These are phyloP conservation scores for Mythimna vitellina DNA, from an alignment of 2,888 invertebrate genomes.

Conservation along the genomic window DNA sequence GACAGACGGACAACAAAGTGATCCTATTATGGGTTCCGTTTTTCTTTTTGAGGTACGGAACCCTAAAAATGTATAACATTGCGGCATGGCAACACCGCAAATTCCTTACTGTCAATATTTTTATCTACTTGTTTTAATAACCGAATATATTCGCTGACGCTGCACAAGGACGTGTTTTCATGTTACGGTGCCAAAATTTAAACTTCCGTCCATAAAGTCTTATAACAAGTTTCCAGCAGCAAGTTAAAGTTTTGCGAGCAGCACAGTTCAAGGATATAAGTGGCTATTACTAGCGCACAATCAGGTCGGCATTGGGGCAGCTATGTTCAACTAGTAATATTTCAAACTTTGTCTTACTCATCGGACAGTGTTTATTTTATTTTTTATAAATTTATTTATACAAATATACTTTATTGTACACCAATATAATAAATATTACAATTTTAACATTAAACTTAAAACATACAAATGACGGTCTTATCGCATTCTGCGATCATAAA, in stretches of 20 bases:
- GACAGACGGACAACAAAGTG: no score
- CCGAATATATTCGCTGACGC: conserved; percentile 9
- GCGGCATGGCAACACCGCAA: no score
- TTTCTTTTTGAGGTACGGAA: no score
- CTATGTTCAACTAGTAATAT: conserved; percentile 23
- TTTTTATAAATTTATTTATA: no score
- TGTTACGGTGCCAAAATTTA: conserved; percentile 49
- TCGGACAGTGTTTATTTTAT: neutral
- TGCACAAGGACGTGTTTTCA: conserved; percentile 16
- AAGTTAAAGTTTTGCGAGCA: conserved; percentile 40
- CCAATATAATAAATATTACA: no score
- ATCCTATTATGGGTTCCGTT: no score
- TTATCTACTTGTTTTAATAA: conserved; percentile 7
- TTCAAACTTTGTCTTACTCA: conserved; percentile 22
- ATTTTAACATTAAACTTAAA: no score
- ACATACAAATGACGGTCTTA: no score
- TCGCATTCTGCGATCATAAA: no score
- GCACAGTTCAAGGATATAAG: conserved; percentile 46
- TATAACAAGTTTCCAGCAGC: conserved; percentile 39
- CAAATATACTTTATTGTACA: no score
- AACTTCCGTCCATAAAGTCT: conserved; percentile 48
- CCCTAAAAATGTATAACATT: neutral
- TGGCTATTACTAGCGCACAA: conserved; percentile 51
- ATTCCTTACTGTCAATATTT: neutral
- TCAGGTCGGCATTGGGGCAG: conserved; percentile 24